Base-by-base conservation (phyloP, 2,888 invertebrate species). In the Drosophila acutilabella region DNA sequence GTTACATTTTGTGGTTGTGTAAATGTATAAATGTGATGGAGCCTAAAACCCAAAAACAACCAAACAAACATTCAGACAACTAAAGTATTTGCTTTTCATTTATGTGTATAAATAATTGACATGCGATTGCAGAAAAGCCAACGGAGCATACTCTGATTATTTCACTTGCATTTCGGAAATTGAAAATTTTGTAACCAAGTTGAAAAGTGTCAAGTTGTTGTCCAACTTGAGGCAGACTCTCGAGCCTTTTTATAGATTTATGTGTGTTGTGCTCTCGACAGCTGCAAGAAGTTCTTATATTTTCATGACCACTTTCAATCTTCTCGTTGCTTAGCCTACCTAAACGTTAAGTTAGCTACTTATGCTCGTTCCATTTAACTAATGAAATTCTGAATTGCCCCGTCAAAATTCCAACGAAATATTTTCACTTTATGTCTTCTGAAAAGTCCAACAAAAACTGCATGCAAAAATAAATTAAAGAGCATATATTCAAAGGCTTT, bases 311-410 rank as follows among this genome's bases (percentile, higher is more conserved):
- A 1, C 50, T 3, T 5, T 13, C 13, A 11, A 10, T 23, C 14
- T 10, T 2, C 14, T 5, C 4, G 10, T 11, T 53, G 33, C 44
- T 20, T 14, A 40, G 4, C 11, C n/a, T 16, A 40, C 33, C 33
- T 4, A 16, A 33, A 18, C 4, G 23, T 41, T 42, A 16, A 59
- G 48, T 48, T 23, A n/a, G 33, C 36, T 20, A n/a, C 48, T 38
- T 47, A 20, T 13, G 42, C 47, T 50, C 48, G 52, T 47, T 36
- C 59, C 72, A 85, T 75, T 85, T 68, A 64, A 54, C 82, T 85
- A 85, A 79, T 81, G 72, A 68, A 68, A 72, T 67, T 68, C 23
- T 18, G 26, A 30, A 51, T 45, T 20, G 40, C 16, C 20, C 26
- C 10, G 16, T 47, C 30, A 33, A 26, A 38, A 11, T 13, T 4